A percentile compares a stretch with the other conserved stretches of the same genome.
These are phyloP conservation scores for Drosophila elegans DNA, from an alignment of 1,140 invertebrate genomes.

Conservation along the genomic window DNA sequence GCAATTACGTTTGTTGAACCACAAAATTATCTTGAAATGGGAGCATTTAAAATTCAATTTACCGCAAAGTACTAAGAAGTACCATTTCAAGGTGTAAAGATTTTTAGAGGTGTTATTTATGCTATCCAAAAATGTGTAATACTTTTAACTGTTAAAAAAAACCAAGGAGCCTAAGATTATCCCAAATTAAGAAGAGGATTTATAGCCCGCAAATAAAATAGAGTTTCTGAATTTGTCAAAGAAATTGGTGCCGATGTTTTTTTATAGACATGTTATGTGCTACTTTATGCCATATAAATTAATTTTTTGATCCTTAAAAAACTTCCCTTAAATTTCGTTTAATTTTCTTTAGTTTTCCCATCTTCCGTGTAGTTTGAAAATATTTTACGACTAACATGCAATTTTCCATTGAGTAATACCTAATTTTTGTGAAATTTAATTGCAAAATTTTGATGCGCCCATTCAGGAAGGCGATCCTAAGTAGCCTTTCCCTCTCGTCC, in stretches of 20 bases:
- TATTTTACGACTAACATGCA: constrained; percentile 36
- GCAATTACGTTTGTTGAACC: constrained; percentile 24
- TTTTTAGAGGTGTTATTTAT: too few species aligned
- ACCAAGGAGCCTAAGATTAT: neutral
- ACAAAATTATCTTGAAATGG: constrained; percentile 4
- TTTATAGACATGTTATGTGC: neutral
- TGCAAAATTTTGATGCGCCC: constrained; percentile 23
- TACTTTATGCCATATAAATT: constrained; percentile 1
- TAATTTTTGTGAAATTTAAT: constrained; percentile 43
- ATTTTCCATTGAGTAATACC: constrained; percentile 46
- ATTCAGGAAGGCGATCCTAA: constrained; percentile 23
- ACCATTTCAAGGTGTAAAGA: too few species aligned
- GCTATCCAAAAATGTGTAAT: too few species aligned
- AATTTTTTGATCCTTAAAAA: neutral
- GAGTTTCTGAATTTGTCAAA: neutral
- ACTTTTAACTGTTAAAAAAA: neutral
- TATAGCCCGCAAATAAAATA: neutral
- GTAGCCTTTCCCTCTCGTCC: constrained; percentile 21
- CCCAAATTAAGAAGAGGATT: neutral
- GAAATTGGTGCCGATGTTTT: neutral
- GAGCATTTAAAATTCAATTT: too few species aligned
- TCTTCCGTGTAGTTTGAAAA: neutral
- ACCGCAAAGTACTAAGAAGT: too few species aligned
- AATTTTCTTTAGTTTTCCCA: constrained; percentile 1
- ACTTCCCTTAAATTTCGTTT: neutral